These are phyloP conservation scores for Andrena haemorrhoa DNA, from an alignment of 2,888 invertebrate species.

Conservation along the genomic window DNA sequence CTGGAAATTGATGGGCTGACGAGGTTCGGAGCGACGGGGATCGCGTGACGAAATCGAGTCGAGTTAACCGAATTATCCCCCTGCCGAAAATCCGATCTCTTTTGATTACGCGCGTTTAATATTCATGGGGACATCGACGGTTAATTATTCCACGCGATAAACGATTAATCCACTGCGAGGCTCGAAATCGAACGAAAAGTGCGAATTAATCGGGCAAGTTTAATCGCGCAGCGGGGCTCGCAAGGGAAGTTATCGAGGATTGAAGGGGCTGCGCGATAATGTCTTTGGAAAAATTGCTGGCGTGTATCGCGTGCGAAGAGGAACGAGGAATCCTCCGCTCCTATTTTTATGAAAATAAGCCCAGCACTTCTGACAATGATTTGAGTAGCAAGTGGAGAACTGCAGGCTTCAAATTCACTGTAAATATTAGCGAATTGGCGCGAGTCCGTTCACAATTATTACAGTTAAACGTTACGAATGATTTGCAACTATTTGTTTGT, in stretches of 20 bases:
- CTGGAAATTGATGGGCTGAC: not conserved
- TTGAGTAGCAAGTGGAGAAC: not conserved
- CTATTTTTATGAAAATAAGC: no score
- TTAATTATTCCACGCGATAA: slow-evolving; percentile 62
- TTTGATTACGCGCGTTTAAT: slow-evolving; percentile 63
- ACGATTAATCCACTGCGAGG: slow-evolving; percentile 52
- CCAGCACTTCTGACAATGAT: not conserved
- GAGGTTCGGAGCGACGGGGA: slow-evolving; percentile 15
- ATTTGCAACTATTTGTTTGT: slow-evolving; percentile 11
- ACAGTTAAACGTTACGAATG: not conserved
- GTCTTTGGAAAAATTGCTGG: not conserved
- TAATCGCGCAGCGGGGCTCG: slow-evolving; percentile 6
- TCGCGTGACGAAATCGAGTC: slow-evolving; percentile 38
- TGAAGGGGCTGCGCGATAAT: not conserved
- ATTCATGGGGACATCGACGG: slow-evolving; percentile 55
- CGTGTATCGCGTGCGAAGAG: no score
- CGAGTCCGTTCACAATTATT: not conserved
- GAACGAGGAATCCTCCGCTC: no score
- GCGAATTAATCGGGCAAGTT: slow-evolving; percentile 36
- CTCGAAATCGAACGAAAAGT: slow-evolving; percentile 39
- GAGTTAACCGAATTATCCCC: slow-evolving; percentile 55
- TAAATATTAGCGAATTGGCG: slow-evolving; percentile 3
- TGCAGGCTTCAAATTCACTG: not conserved
- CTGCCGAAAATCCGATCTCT: slow-evolving; percentile 57
- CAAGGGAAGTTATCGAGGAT: not conserved